Evolutionary conservation across 2,888 invertebrate genomes (phyloP).

Genomic region (Eilema caniola): DNA sequence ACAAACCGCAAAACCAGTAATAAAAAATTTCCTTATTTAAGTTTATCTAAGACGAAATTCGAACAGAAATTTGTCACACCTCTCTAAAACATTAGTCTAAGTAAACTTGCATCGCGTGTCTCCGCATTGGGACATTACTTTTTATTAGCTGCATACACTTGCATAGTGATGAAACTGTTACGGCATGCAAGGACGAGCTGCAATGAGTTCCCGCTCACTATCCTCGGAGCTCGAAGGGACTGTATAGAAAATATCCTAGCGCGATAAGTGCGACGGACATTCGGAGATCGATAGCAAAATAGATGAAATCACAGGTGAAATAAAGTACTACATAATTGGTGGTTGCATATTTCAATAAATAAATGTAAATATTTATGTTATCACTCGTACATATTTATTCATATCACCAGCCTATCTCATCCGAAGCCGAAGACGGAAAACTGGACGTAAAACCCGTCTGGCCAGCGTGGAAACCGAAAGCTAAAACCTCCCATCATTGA

Average conservation of each 20-base stretch:
- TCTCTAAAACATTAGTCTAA: neutral
- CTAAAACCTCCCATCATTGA: no score
- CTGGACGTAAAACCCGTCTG: no score
- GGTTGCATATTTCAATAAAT: no score
- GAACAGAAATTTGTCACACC: neutral
- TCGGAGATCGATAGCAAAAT: no score
- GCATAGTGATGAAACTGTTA: conserved; percentile 6
- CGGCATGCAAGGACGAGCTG: conserved; percentile 12
- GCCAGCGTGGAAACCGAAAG: no score
- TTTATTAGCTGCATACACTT: conserved; percentile 13
- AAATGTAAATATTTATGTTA: no score
- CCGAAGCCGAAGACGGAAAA: no score
- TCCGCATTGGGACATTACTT: conserved; percentile 37
- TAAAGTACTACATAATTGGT: no score
- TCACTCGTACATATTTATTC: no score
- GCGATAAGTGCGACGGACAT: neutral
- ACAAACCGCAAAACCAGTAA: neutral
- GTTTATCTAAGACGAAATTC: neutral
- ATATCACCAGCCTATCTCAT: no score
- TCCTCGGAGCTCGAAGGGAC: neutral
- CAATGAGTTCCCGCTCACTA: conserved; percentile 17
- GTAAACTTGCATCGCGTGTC: conserved; percentile 16
- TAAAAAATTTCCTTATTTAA: neutral
- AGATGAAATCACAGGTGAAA: no score
- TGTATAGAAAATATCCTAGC: neutral